Conservation (phyloP, 2,113 vertebrate species). For the Rhodinocichla rosea region DNA sequence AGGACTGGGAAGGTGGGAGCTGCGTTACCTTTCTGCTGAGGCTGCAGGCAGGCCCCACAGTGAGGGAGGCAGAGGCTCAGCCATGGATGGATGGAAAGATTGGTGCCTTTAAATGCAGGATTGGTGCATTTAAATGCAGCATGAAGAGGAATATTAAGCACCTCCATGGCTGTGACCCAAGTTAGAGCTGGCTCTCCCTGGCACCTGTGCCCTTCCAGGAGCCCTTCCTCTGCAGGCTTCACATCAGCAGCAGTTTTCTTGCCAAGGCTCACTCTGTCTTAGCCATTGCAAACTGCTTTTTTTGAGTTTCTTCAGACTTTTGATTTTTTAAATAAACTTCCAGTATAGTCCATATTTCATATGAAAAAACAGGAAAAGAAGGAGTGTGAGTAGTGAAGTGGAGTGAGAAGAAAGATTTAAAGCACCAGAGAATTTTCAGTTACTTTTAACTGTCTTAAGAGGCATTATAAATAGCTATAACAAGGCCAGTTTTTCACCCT, state of each 20-base stretch:
- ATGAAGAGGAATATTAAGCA: not conserved
- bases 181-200: not conserved
- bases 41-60: not conserved
- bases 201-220: not conserved
- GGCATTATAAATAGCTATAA: not conserved
- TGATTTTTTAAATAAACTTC: not conserved
- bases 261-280: not conserved
- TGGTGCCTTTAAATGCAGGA: not conserved
- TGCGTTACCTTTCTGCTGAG: not conserved
- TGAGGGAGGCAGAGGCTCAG: not conserved
- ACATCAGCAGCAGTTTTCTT: not conserved
- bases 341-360: not conserved
- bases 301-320: not conserved
- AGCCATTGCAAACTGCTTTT: not conserved
- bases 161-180: not conserved
- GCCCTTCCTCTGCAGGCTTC: not conserved
- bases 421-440: not conserved
- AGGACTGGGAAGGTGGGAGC: not conserved
- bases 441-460: not conserved
- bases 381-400: not conserved
- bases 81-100: not conserved
- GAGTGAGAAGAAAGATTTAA: slow-evolving; percentile 1
- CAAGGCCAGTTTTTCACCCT: not conserved
- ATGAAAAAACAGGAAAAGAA: not conserved
- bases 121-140: not conserved